Evolutionary conservation across 2,888 invertebrate genomes (phyloP), one percentile per base, ranked within the genome.

Genomic region (Apamea crenata): DNA sequence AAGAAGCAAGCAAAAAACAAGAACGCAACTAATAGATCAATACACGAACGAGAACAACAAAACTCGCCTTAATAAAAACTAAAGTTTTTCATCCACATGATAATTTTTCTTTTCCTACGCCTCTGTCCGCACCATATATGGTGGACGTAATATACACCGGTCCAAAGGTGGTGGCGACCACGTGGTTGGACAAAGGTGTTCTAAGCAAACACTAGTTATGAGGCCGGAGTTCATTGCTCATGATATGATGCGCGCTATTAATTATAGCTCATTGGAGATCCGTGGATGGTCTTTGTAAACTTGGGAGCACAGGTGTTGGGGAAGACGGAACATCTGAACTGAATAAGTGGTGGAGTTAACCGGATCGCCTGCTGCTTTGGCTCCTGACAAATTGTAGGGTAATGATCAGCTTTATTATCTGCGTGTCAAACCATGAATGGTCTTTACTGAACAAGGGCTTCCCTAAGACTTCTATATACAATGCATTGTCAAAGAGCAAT

Each of bases 141-240:
- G 90, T 2, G 10, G 21, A 36, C 47, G 79, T 81, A 80, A 84
- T 80, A 80, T 10, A 83, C 72, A 81, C 77, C 68, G 77, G 82
- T 67, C 78, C 71, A 88, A 90, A 90, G 90, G 88, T 90, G 90
- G 77, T 61, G 70, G n/a, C 5, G 0, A 70, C 85, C 87, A 89
- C 80, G 88, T 89, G 90, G 81, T 80, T 3, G 4, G 0, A 85
- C 59, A 89, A 91, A 91, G 91, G 91, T 91, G 91, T 82, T 84
- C 81, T 88, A 90, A 89, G 73, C 90, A 87, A 87, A 90, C 86
- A 88, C 82, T 82, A 82, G 83, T 88, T 87, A 87, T 76, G 84
- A 87, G 77, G 73, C 78, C 80, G 80, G 75, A 86, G 89, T 89
- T 84, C 87, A 90, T 87, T 88, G 88, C 80, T 86, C 88, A 89